Base-by-base conservation (phyloP, 2,797 vertebrate genomes). In the Sebastes nivosus region DNA sequence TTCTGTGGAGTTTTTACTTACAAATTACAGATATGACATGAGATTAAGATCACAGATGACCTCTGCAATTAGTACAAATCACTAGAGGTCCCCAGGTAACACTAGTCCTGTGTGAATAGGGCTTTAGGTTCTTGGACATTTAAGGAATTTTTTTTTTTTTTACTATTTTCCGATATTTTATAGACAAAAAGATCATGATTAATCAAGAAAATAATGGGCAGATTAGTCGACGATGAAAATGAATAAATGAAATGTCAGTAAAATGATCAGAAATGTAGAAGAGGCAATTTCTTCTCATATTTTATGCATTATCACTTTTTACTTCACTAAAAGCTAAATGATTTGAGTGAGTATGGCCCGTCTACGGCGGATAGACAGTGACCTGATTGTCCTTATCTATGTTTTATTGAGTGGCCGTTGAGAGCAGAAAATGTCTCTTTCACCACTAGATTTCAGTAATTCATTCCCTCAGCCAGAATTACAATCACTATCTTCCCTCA, bases 361-460 rank as follows among this genome's bases (percentile, higher is more conserved):
- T 70, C 57, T 42, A 1, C 24, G 42, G 34, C 1, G 2, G 22
- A 71, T 7, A 52, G 46, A 71, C 38, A 11, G 36, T 77, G 54
- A 66, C 78, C 64, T 24, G 52, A 80, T 73, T 59, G 60, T 70
- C 34, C 66, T 83, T 72, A 80, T 89, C 69, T 73, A 1, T 74
- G 25, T 70, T 83, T 89, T 78, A 88, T 65, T 70, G 74, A 80
- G 46, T 75, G 68, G 29, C 27, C 13, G 22, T 11, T 54, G n/a
- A 55, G 61, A 84, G 65, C 77, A 82, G 79, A 77, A 72, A 82
- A 25, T 79, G 42, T 24, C 67, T 68, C 81, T 85, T 82, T 88
- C 63, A 77, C 64, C 72, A 38, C 42, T 24, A 16, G 24, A 72
- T 85, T 82, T 69, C 50, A 42, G 67, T 67, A 11, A 76, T 83